Percentiles rank a stretch among this genome's conserved stretches.
phyloP scores from a whole-genome alignment of 2,113 vertebrate species.

The Sula dactylatra region DNA sequence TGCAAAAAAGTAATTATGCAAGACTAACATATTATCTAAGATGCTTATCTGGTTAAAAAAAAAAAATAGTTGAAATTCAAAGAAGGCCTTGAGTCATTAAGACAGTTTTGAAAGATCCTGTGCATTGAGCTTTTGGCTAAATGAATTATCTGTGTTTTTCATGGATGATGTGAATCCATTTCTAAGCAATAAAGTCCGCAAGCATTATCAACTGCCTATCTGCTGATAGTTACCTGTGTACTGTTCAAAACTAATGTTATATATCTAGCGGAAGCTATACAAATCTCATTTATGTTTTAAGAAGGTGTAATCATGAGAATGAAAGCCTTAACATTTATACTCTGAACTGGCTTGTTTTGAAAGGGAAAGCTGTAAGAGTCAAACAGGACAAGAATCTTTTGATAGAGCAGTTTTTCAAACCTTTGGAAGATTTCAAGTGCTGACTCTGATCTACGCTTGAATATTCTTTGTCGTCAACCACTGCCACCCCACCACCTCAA shows the following conservation, averaged over 20 bases:
- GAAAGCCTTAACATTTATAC: not conserved
- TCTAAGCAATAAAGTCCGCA: constrained; percentile 7
- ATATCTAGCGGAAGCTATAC: not conserved
- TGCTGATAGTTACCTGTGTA: not conserved
- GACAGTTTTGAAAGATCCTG: not conserved
- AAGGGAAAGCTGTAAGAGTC: not conserved
- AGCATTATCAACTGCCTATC: not conserved
- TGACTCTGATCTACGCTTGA: not conserved
- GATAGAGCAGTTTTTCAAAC: not conserved
- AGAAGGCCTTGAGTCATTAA: not conserved
- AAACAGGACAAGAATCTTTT: not conserved
- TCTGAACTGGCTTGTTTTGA: not conserved
- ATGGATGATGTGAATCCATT: not conserved
- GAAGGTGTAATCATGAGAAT: not conserved
- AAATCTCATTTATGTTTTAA: not conserved
- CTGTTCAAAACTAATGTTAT: not conserved
- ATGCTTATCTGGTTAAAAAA: not conserved
- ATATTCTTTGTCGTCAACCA: not conserved
- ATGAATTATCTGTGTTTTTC: not conserved
- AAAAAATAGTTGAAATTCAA: not conserved
- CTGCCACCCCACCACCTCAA: not conserved
- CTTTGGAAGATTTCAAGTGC: not conserved
- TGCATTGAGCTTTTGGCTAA: not conserved
- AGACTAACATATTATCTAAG: not conserved
- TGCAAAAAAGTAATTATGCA: constrained; percentile 20